These are phyloP conservation scores for Phoxinus dragarum DNA, from an alignment of 2,797 vertebrate species.

Conservation along the genomic window DNA sequence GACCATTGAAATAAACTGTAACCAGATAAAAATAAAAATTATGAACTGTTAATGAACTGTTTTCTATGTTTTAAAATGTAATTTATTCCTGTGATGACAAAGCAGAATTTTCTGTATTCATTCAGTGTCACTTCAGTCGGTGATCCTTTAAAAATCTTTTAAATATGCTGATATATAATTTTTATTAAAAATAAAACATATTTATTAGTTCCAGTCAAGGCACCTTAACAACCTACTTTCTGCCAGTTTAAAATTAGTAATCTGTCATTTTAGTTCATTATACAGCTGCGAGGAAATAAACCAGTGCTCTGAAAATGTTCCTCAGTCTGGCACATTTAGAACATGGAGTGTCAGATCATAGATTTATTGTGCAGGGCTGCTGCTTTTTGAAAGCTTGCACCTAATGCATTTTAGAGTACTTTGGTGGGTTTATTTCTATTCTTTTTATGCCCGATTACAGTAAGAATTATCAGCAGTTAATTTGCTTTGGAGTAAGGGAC, in stretches of 20 bases:
- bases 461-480: slow-evolving; percentile 46
- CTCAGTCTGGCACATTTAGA: slow-evolving; percentile 1
- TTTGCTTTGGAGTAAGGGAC: slow-evolving; percentile 39
- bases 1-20: not conserved
- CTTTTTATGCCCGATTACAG: slow-evolving; percentile 50
- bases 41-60: too few relatives aligned
- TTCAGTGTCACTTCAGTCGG: not conserved
- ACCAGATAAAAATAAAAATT: too few relatives aligned
- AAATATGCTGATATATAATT: not conserved
- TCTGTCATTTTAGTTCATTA: not conserved
- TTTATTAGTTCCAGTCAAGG: not conserved
- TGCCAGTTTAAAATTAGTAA: not conserved
- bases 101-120: not conserved
- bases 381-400: slow-evolving; percentile 52
- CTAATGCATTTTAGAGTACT: slow-evolving; percentile 69
- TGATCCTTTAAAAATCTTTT: not conserved
- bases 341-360: slow-evolving; percentile 14
- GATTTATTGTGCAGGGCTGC: slow-evolving; percentile 1
- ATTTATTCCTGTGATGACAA: not conserved
- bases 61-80: not conserved
- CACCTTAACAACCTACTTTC: slow-evolving; percentile 5
- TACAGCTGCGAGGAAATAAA: not conserved
- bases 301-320: slow-evolving; percentile 5
- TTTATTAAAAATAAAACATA: not conserved
- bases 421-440: not conserved